A percentile compares a stretch with the other conserved stretches of the same genome.
Conservation (phyloP, 2,888 invertebrate species). For the Amiota minor region DNA sequence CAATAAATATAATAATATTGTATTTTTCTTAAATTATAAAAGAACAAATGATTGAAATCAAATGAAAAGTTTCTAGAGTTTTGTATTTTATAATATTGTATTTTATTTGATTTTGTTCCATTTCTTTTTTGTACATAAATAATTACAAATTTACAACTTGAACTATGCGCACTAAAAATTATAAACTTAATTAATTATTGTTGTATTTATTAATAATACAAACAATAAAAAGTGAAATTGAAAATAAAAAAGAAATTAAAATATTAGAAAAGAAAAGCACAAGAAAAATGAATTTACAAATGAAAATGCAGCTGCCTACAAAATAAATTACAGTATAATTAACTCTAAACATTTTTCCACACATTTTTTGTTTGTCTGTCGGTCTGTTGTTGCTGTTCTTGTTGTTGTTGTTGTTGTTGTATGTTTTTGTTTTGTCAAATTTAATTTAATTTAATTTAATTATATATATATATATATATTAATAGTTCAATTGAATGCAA, state of each 20-base stretch:
- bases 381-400: neutral
- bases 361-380: conserved; percentile 6
- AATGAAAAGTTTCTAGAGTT: conserved; percentile 35
- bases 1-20: conserved; percentile 12
- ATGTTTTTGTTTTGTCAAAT: neutral
- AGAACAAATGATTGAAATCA: conserved; percentile 60
- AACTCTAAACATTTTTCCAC: neutral
- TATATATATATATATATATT: conserved; percentile 17
- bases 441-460: conserved; percentile 27
- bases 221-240: conserved; percentile 46
- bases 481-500: conserved; percentile 45
- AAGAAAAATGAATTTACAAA: conserved; percentile 65
- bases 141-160: conserved; percentile 63
- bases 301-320: conserved; percentile 43
- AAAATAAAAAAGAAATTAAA: conserved; percentile 34
- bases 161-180: conserved; percentile 47
- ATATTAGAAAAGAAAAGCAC: conserved; percentile 28
- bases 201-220: conserved; percentile 44
- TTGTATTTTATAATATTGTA: conserved; percentile 27
- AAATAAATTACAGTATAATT: conserved; percentile 11
- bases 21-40: neutral
- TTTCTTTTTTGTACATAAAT: conserved; percentile 59
- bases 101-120: conserved; percentile 28
- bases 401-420: neutral
- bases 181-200: conserved; percentile 36